A percentile compares a stretch with the other conserved stretches of the same genome.
Conservation (phyloP, 2,113 vertebrate genomes). For the Perognathus longimembris region DNA sequence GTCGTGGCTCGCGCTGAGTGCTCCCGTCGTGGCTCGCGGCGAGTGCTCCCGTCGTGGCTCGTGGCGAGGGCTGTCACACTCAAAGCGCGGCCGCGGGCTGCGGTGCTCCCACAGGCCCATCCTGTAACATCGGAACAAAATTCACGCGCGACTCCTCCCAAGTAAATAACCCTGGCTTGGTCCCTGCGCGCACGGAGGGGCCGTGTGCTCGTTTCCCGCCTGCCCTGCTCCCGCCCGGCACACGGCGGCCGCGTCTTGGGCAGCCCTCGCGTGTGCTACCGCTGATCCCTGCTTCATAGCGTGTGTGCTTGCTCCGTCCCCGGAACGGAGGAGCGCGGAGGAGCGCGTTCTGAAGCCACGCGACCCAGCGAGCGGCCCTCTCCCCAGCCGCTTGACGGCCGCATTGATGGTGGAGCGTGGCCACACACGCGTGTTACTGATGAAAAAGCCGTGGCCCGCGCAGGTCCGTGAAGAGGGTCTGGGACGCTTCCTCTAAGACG, state of each 20-base stretch:
- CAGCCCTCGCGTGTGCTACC: too few relatives aligned
- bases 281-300: constrained; percentile 89
- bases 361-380: constrained; percentile 87
- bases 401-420: constrained; percentile 85
- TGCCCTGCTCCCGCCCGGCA: constrained; percentile 83
- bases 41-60: too few relatives aligned
- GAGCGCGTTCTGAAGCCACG: constrained; percentile 87
- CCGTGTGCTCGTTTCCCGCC: too few relatives aligned
- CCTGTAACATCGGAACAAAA: too few relatives aligned
- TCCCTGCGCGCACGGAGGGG: too few relatives aligned
- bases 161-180: too few relatives aligned
- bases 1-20: too few relatives aligned
- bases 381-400: constrained; percentile 84
- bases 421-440: constrained; percentile 87
- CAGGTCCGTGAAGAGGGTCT: constrained; percentile 76
- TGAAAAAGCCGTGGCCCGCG: too few relatives aligned
- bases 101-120: too few relatives aligned
- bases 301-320: constrained; percentile 90
- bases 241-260: too few relatives aligned
- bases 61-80: too few relatives aligned
- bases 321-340: constrained; percentile 70
- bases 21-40: too few relatives aligned
- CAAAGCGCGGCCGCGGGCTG: background rate
- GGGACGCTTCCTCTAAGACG: constrained; percentile 68
- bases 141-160: constrained; percentile 35